Evolutionary conservation across 2,797 vertebrate genomes (phyloP).

Genomic region (Falco berigora): DNA sequence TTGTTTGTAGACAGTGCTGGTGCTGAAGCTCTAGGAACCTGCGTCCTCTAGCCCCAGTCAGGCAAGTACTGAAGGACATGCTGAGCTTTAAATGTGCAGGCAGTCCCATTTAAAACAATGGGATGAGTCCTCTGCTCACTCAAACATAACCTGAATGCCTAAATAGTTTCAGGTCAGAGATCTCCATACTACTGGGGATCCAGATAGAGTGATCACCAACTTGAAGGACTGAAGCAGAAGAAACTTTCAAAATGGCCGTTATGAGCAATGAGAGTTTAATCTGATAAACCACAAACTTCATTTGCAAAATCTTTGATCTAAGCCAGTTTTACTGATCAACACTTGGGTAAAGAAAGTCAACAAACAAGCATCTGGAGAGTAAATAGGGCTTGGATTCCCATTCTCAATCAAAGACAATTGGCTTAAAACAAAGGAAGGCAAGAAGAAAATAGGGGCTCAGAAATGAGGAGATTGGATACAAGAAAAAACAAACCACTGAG

Average conservation of each 20-base stretch:
- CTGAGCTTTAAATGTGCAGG: background rate
- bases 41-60: background rate
- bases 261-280: background rate
- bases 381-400: background rate
- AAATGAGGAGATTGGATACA: background rate
- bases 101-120: background rate
- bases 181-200: background rate
- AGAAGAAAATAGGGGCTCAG: background rate
- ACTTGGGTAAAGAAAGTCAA: background rate
- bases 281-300: background rate
- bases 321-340: background rate
- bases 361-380: background rate
- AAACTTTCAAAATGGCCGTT: background rate
- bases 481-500: background rate
- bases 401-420: background rate
- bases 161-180: background rate
- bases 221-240: background rate
- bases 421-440: background rate
- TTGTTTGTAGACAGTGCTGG: background rate
- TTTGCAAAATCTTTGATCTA: background rate
- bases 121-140: background rate
- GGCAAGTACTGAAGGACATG: background rate
- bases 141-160: background rate
- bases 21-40: background rate
- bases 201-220: background rate